Base-by-base conservation (phyloP, 2,888 invertebrate species). In the Netelia fuscicornis region DNA sequence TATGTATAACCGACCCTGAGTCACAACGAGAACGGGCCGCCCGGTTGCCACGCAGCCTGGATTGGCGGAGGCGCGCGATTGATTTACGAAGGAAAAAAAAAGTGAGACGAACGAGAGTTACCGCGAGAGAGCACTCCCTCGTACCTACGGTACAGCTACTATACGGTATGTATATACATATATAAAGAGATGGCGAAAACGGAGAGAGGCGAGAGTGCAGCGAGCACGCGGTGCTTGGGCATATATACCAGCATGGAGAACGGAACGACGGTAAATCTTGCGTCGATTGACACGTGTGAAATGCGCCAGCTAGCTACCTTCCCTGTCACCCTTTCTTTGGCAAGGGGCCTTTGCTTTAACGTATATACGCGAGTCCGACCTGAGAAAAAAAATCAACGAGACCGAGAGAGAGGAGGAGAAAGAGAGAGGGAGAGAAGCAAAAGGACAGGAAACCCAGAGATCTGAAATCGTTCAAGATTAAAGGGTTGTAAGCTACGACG, bases 251-350 rank as follows among this genome's bases (percentile, higher is more conserved):
- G 62, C 37, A 65, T 23, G 76, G 37, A 62, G 83, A 74, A 86
- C 86, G 87, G 85, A 89, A 86, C 88, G 91, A 89, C 91, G 84
- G 91, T 92, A 92, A 92, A 92, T 92, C 92, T 92, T 90, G 81
- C 77, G 84, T 78, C 91, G 92, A 92, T 92, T 92, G 92, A 92
- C 92, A 92, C 91, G 92, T 92, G 92, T 91, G 92, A 92, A 92
- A 92, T 91, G 91, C 91, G 89, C 90, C 90, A 90, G 89, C 85
- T 85, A 88, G 90, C 91, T 91, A 91, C 90, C 88, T 88, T 84
- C 86, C 74, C 85, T 84, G 74, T 17, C 37, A 60, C 77, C 56
- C 42, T 64, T 70, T 52, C 80, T 58, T 74, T 25, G 54, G 52
- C 62, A 58, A 65, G 58, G 74, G 77, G 54, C 68, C 78, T 76